Percentiles rank a stretch among this genome's conserved stretches.
These are phyloP conservation scores for Ladona fulva DNA, from an alignment of 1,140 invertebrate genomes.

Conservation along the genomic window DNA sequence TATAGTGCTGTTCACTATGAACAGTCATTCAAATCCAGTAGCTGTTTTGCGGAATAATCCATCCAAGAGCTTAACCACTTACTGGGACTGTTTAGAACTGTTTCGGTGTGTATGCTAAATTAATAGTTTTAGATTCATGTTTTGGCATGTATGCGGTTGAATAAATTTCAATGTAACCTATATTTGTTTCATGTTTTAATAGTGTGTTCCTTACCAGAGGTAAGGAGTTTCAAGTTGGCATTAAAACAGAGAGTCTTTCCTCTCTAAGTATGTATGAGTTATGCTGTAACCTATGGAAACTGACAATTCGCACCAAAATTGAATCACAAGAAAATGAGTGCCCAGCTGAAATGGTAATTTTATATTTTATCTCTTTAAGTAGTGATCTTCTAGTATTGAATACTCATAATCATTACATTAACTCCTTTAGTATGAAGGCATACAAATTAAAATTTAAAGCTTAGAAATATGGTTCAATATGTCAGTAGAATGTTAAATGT, in stretches of 20 bases:
- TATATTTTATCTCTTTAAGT: background rate
- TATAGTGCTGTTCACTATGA: conserved; percentile 30
- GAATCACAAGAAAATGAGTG: background rate
- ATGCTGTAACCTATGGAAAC: background rate
- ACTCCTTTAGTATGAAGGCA: too few relatives aligned
- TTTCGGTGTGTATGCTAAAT: conserved; percentile 16
- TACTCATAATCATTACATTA: too few relatives aligned
- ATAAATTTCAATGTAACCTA: background rate
- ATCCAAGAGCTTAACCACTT: background rate
- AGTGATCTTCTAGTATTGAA: too few relatives aligned
- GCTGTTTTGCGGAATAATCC: conserved; percentile 27
- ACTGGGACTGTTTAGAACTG: conserved; percentile 23
- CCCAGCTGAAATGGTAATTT: background rate
- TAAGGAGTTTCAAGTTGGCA: background rate
- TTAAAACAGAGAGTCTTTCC: background rate
- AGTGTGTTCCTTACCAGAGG: background rate
- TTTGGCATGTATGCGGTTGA: background rate
- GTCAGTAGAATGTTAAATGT: too few relatives aligned
- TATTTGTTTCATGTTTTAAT: background rate
- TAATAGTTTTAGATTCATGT: background rate
- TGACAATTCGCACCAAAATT: background rate
- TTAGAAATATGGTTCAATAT: too few relatives aligned
- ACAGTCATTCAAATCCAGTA: conserved; percentile 24
- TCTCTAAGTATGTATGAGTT: background rate
- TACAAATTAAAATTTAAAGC: too few relatives aligned